A percentile compares a stretch with the other conserved stretches of the same genome.
These are phyloP conservation scores for Agapostemon virescens DNA, from an alignment of 2,888 invertebrate genomes.

Conservation along the genomic window DNA sequence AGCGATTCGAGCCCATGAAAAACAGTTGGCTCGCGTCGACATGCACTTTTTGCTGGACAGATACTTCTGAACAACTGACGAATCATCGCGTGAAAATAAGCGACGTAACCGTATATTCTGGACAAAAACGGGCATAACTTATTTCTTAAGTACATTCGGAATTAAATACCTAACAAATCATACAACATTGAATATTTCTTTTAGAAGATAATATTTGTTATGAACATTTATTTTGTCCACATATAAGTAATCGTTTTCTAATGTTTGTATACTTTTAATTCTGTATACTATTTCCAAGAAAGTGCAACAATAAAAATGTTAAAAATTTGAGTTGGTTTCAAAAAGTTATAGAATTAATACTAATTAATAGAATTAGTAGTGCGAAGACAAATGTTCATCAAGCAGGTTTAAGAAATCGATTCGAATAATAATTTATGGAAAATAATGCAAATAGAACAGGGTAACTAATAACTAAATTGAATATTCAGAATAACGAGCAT, in stretches of 20 bases:
- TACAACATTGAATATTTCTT: neutral
- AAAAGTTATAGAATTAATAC: no score
- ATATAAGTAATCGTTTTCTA: neutral
- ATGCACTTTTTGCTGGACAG: neutral
- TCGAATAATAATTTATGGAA: no score
- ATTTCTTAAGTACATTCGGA: neutral
- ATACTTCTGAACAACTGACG: neutral
- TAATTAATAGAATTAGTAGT: no score
- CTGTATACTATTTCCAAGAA: no score
- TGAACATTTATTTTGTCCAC: neutral
- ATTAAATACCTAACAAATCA: neutral
- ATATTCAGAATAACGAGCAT: no score
- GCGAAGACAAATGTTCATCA: neutral
- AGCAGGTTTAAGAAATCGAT: no score
- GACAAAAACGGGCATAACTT: neutral
- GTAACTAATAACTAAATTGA: no score
- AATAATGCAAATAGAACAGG: no score
- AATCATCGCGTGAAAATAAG: neutral
- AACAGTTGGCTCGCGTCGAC: conserved; percentile 30
- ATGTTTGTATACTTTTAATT: no score
- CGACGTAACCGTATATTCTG: neutral
- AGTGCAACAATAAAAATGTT: no score
- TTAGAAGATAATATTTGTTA: neutral
- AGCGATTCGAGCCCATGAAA: conserved; percentile 21
- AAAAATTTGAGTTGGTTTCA: no score